Evolutionary conservation across 2,888 invertebrate genomes (phyloP).

Genomic region (Apodemia zela): DNA sequence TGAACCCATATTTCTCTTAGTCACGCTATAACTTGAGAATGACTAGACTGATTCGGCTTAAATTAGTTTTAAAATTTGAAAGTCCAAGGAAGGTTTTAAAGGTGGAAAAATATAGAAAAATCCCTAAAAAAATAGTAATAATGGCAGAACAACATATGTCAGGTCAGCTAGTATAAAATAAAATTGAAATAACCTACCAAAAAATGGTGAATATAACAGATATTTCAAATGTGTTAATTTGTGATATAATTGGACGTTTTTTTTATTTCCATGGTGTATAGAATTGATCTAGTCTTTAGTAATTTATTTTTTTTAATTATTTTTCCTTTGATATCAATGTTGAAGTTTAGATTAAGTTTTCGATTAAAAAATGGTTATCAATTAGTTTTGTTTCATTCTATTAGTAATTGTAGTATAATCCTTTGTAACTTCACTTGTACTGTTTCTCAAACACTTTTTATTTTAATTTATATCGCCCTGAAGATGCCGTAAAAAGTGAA

Average conservation of each 20-base stretch:
- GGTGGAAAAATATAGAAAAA: too few species aligned
- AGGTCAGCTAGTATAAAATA: too few species aligned
- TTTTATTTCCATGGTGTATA: slow-evolving; percentile 41
- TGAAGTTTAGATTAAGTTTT: slow-evolving; percentile 70
- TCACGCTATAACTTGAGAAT: too few species aligned
- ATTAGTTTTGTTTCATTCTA: slow-evolving; percentile 23
- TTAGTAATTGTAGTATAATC: too few species aligned
- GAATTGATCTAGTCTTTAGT: slow-evolving; percentile 72
- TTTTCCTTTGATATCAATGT: slow-evolving; percentile 53
- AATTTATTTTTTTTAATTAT: slow-evolving; percentile 56
- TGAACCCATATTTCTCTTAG: too few species aligned
- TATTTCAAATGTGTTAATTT: slow-evolving; percentile 12
- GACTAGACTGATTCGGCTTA: too few species aligned
- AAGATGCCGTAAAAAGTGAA: too few species aligned
- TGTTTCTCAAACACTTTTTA: background rate
- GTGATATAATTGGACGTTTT: slow-evolving; percentile 8
- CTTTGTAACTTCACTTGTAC: too few species aligned
- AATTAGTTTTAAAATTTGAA: too few species aligned
- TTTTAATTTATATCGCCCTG: background rate
- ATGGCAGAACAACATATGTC: too few species aligned
- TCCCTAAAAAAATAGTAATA: too few species aligned
- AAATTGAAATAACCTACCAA: background rate
- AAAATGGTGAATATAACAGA: background rate
- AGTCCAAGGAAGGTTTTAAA: too few species aligned
- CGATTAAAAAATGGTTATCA: slow-evolving; percentile 70